These are phyloP conservation scores for Bovichtus diacanthus DNA, from an alignment of 2,797 vertebrate species.

Conservation along the genomic window DNA sequence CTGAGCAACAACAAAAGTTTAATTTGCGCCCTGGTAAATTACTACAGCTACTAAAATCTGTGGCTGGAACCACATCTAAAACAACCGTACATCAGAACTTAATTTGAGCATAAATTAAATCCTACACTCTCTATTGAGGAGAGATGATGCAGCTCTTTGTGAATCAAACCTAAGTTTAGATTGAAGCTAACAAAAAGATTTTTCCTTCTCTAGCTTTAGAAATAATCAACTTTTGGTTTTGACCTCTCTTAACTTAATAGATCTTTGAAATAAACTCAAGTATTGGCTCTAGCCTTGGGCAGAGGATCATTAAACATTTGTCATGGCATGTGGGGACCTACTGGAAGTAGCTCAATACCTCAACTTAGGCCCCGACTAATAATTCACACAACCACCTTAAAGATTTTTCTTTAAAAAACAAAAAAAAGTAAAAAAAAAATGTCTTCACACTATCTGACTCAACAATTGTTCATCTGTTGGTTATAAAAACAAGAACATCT, in stretches of 20 bases:
- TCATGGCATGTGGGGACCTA: neutral
- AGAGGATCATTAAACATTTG: constrained; percentile 14
- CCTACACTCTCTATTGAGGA: neutral
- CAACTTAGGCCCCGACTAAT: neutral
- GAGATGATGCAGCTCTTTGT: neutral
- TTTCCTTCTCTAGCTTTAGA: neutral
- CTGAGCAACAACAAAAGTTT: neutral
- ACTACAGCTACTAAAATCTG: neutral
- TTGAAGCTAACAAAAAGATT: neutral
- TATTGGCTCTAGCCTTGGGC: constrained; percentile 1
- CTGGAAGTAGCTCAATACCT: constrained; percentile 23
- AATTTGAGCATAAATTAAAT: neutral
- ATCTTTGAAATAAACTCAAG: neutral
- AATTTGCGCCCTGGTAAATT: neutral
- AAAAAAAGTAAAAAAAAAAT: neutral
- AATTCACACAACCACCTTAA: neutral
- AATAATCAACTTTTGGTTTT: constrained; percentile 8
- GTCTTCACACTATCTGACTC: constrained; percentile 5
- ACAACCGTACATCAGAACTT: neutral
- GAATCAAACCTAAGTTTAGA: neutral
- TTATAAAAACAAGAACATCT: neutral
- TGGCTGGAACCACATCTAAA: neutral
- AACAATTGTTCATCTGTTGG: neutral
- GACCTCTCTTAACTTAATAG: neutral
- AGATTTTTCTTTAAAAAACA: neutral